Evolutionary conservation across 2,113 vertebrate species (phyloP).

Genomic region (Dryoscopus gambensis): DNA sequence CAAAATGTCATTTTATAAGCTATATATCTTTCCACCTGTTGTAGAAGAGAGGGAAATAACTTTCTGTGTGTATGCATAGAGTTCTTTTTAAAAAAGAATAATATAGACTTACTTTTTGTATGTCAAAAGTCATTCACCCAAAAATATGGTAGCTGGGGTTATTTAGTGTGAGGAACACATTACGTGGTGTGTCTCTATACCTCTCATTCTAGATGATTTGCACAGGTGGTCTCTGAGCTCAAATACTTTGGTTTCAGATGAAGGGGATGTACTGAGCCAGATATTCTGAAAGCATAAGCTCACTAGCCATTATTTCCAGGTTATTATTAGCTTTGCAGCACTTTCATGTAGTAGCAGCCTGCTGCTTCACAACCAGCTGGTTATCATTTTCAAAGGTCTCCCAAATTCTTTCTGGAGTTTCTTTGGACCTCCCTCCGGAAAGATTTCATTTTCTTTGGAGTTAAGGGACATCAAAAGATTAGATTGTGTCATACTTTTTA

Average conservation of each 20-base stretch:
- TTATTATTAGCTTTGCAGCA: constrained; percentile 61
- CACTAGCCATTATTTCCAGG: neutral
- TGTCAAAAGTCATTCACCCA: neutral
- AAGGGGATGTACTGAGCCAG: neutral
- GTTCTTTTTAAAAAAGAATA: neutral
- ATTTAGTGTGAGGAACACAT: neutral
- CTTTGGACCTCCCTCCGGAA: constrained; percentile 59
- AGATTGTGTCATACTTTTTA: constrained; percentile 42
- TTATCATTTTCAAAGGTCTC: constrained; percentile 67
- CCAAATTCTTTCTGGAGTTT: constrained; percentile 66
- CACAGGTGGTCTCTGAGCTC: constrained; percentile 1
- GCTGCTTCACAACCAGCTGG: constrained; percentile 34
- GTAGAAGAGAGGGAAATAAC: neutral
- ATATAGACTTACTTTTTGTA: neutral
- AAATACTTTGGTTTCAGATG: neutral
- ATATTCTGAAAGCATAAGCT: constrained; percentile 5
- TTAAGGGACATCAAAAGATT: constrained; percentile 65
- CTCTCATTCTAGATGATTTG: neutral
- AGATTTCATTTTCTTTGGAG: constrained; percentile 64
- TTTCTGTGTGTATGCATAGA: neutral
- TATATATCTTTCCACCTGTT: neutral
- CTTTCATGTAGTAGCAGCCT: constrained; percentile 46
- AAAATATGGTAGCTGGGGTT: neutral
- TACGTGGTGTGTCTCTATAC: neutral
- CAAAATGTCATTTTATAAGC: neutral